Evolutionary conservation across 2,888 invertebrate species (phyloP), one percentile per base, ranked within the genome.

Genomic region (Ichneumoninae sp.): DNA sequence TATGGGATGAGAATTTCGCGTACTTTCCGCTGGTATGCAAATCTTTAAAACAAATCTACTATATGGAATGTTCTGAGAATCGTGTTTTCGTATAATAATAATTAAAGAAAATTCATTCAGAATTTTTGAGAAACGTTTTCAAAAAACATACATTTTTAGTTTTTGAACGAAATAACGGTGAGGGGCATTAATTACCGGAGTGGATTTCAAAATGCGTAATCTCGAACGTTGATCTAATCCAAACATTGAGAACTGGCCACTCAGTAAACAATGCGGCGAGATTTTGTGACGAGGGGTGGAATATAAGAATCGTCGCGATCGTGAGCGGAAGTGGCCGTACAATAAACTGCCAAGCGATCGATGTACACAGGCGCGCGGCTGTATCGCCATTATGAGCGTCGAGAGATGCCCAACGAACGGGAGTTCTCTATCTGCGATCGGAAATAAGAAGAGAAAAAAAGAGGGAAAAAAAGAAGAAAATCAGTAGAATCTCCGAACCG

Each of bases 401-500:
- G 77, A 68, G 65, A 82, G 65, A 82, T 82, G 70, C 47, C 57
- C 47, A 26, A 69, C 65, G 74, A 74, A 77, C 77, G 44, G 66
- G 68, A 80, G 85, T 44, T 69, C 57, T 72, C 68, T 83, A 86
- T 86, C 86, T 82, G 50, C 68, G 82, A 87, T 82, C 82, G 71
- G 70, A 79, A 80, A 85, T 83, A 84, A 80, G 74, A 74, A 79
- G 76, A 74, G 44, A 57, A 74, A 74, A 30, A 50, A 66, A 69
- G 68, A 50, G 86, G 44, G 44, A 16, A 50, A 69, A 69, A 70
- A 50, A 87, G 85, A 87, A 89, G 90, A 90, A 91, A 92, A 92
- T 91, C 90, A 85, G 90, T 86, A 80, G 87, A 89, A 91, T 91
- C 91, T 89, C 76, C 89, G 87, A 88, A 81, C 89, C 92, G 91